Evolutionary conservation across 2,113 vertebrate genomes (phyloP), one percentile per base, ranked within the genome.

Genomic region (Salvelinus sp.): DNA sequence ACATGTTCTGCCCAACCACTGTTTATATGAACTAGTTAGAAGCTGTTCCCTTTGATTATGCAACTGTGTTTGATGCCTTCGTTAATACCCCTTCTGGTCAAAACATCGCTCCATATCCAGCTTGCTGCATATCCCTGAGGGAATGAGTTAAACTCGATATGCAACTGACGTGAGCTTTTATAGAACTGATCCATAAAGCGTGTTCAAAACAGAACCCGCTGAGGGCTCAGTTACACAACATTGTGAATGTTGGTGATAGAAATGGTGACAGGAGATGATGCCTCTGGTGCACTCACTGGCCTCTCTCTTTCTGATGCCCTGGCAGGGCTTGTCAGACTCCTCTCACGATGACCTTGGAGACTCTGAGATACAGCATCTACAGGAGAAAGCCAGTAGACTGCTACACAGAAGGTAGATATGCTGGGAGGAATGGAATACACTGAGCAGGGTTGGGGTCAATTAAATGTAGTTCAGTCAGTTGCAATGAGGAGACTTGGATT

Each of bases 381-480:
- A 97, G 69, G 92, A 95, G 74, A 91, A 85, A 77, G 95, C 95
- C 27, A 78, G 77, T 70, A 91, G 67, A 69, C 91, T 96, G 72
- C 85, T 97, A 47, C 87, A 93, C 50, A 92, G 76, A 85, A 95
- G 94, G 95, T 96, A 88, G 20, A 54, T 60, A 57, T 30, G 2
- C 38, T 72, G 27, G 0, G 38, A 4, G 2, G 1, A 66, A 5
- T 69, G 25, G 30, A 9, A 73, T 7, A 20, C 58, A 22, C 3
- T 38, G 58, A 7, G 13, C 22, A 22, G 30, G 20, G 10, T 63
- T 1, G 62, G 22, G n/a, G 13, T 1, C 50, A 54, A 54, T 14
- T 54, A 14, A 18, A 16, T 54, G 3, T 18, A 54, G 4, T 54
- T 54, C 4, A 18, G 14, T 18, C 14, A 18, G 50, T 4, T 62